Evolutionary conservation across 2,113 vertebrate genomes (phyloP), one percentile per base, ranked within the genome.

Genomic region (Zosterops japonicus): DNA sequence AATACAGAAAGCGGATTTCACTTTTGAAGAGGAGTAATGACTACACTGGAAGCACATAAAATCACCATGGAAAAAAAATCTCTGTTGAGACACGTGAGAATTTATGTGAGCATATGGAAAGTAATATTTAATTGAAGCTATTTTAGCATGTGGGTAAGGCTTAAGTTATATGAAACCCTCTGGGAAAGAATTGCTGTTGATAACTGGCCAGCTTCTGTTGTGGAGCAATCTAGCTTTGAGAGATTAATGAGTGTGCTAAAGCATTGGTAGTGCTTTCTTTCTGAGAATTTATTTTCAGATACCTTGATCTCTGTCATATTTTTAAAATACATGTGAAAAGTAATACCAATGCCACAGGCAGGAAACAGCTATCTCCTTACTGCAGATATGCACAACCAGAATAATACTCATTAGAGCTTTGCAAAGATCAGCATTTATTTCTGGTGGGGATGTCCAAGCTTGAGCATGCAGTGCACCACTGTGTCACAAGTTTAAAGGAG

Each of bases 221-320:
- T 69, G 75, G 55, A 83, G 42, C 55, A 86, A 46, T 69, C 64
- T 41, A 59, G 53, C 67, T 88, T 83, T 76, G 55, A 74, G 76
- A 83, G 49, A 94, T 89, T 82, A 94, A 90, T 57, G 49, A 92
- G 49, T 44, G 14, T 76, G 59, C 25, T 80, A 65, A 74, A 90
- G 72, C 49, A 76, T 4, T 64, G 35, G 42, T 29, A 68, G 49
- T 64, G 65, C 33, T 71, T 83, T 46, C 55, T 89, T 88, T 53
- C 76, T 42, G 25, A 83, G 36, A 85, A 74, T 83, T 80, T 92
- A 68, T 95, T 90, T 94, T 72, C 80, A 65, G 57, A 83, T 53
- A 92, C 64, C 71, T 87, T 95, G 71, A 94, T 83, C 22, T 77
- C 71, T 91, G 77, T 80, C 68, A 80, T 69, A 41, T 59, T 90